phyloP scores from a whole-genome alignment of 2,888 invertebrate species.

The Drosophila seclusa region DNA sequence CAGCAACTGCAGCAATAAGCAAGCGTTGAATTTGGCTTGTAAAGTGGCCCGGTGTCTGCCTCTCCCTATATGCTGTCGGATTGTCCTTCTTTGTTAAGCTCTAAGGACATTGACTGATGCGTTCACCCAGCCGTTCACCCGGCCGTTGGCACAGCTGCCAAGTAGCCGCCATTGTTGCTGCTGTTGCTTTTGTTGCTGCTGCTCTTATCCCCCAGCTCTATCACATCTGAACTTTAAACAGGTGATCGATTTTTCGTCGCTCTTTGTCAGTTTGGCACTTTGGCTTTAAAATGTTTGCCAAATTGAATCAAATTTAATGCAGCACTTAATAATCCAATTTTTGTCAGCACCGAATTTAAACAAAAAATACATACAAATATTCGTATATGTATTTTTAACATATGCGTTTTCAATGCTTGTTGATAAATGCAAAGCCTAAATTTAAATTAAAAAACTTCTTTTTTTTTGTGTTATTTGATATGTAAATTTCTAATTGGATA shows the following conservation, averaged over 20 bases:
- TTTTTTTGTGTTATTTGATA: background rate
- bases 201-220: background rate
- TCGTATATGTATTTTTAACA: background rate
- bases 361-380: background rate
- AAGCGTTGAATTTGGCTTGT: conserved; percentile 64
- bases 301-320: conserved; percentile 60
- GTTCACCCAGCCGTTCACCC: conserved; percentile 69
- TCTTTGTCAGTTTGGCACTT: conserved; percentile 29
- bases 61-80: conserved; percentile 33
- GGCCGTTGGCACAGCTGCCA: conserved; percentile 73
- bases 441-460: background rate
- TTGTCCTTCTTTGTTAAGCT: conserved; percentile 74
- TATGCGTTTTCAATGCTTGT: conserved; percentile 5
- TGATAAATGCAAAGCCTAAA: background rate
- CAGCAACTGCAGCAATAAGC: conserved; percentile 30
- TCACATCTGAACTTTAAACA: conserved; percentile 61
- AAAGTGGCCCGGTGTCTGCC: conserved; percentile 67
- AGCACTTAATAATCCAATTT: conserved; percentile 44
- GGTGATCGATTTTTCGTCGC: conserved; percentile 70
- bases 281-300: conserved; percentile 24
- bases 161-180: conserved; percentile 60
- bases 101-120: conserved; percentile 82
- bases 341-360: conserved; percentile 7
- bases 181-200: conserved; percentile 42
- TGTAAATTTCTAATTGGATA: conserved; percentile 5